A percentile compares a stretch with the other conserved stretches of the same genome.
phyloP scores from a whole-genome alignment of 2,113 vertebrate species.

The Vidua macroura region DNA sequence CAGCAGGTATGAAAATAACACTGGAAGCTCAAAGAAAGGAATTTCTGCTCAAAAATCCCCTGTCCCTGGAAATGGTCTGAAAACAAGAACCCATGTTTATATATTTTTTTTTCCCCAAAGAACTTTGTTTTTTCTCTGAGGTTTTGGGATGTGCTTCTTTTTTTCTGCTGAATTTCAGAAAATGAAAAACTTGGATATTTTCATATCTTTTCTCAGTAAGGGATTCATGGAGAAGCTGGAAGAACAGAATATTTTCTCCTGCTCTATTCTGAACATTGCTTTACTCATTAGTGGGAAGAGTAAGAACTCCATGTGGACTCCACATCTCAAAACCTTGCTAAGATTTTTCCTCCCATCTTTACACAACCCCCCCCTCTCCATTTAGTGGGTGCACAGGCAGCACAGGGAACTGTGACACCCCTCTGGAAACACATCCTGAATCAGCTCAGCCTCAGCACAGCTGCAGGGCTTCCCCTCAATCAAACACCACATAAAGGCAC shows the following conservation, averaged over 20 bases:
- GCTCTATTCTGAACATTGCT: neutral
- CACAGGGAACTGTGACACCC: neutral
- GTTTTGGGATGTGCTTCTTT: neutral
- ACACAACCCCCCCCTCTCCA: rapidly evolving
- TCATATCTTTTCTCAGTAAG: neutral
- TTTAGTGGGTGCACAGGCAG: neutral
- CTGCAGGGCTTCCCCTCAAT: neutral
- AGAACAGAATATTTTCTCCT: neutral
- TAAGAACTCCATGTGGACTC: rapidly evolving
- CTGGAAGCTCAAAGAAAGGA: neutral
- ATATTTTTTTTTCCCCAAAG: rapidly evolving
- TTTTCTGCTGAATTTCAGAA: neutral
- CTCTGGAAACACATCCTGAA: neutral
- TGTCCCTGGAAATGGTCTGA: neutral
- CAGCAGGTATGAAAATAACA: neutral
- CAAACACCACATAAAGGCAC: neutral
- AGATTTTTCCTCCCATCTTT: neutral
- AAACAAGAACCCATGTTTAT: neutral
- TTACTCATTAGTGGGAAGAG: neutral
- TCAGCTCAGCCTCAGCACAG: neutral
- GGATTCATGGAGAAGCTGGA: neutral
- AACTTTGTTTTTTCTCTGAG: neutral
- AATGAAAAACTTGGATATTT: rapidly evolving
- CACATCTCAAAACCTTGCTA: neutral
- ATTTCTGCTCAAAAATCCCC: neutral